phyloP scores from a whole-genome alignment of 2,797 vertebrate species.

The Pachyuromys duprasi region DNA sequence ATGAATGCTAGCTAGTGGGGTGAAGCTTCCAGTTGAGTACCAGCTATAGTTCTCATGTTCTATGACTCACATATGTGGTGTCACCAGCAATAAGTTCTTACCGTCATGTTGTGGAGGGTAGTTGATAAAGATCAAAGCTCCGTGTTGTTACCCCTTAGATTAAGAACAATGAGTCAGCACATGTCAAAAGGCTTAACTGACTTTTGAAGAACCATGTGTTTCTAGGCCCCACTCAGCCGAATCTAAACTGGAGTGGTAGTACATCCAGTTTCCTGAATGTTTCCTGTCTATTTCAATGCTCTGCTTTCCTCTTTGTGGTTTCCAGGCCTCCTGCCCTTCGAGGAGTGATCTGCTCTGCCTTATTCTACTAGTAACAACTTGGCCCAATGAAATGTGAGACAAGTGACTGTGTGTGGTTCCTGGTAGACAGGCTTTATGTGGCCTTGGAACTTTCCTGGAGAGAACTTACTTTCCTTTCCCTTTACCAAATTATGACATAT shows the following conservation, averaged over 20 bases:
- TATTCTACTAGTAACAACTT: background rate
- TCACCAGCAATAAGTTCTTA: background rate
- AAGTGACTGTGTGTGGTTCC: background rate
- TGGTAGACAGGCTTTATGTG: background rate
- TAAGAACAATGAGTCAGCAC: background rate
- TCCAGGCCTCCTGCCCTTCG: fast-evolving
- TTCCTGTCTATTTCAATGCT: background rate
- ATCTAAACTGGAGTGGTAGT: background rate
- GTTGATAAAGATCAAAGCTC: background rate
- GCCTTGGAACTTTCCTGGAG: fast-evolving
- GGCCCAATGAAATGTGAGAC: background rate
- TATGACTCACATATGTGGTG: background rate
- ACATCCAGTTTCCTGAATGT: background rate
- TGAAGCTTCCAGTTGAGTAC: background rate
- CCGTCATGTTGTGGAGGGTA: background rate
- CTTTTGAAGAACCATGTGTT: background rate
- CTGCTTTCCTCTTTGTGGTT: background rate
- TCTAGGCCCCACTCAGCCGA: background rate
- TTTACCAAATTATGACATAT: background rate
- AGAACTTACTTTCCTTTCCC: background rate
- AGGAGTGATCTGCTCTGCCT: background rate
- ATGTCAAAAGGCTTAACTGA: background rate
- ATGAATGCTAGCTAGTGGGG: background rate
- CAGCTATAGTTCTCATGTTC: background rate
- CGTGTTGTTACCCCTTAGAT: background rate